A percentile compares a stretch with the other conserved stretches of the same genome.
Conservation (phyloP, 2,113 vertebrate genomes). For the Oriolus oriolus region DNA sequence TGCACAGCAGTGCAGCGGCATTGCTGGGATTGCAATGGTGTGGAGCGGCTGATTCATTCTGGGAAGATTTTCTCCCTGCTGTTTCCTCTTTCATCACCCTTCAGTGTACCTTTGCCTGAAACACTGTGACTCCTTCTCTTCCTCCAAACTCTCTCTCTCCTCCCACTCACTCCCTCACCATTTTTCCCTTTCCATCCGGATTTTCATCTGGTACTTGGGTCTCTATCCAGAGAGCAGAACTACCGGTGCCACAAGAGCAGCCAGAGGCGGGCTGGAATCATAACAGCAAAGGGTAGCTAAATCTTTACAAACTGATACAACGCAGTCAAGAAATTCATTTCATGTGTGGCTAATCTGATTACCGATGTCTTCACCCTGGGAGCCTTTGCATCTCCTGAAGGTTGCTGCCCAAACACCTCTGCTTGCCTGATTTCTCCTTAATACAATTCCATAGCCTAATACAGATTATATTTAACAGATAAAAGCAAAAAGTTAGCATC, state of each 20-base stretch:
- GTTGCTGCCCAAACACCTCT: background rate
- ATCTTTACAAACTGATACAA: background rate
- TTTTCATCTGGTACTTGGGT: background rate
- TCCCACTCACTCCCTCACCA: accelerated
- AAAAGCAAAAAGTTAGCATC: background rate
- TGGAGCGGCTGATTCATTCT: background rate
- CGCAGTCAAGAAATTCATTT: background rate
- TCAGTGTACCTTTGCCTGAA: background rate
- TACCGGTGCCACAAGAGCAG: background rate
- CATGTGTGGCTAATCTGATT: background rate
- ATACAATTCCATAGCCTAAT: background rate
- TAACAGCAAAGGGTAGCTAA: background rate
- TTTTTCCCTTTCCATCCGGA: background rate
- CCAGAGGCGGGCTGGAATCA: background rate
- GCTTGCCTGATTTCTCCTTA: background rate
- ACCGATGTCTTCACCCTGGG: background rate
- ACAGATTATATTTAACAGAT: background rate
- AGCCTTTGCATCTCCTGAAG: background rate
- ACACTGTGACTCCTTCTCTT: background rate
- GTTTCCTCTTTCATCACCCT: background rate
- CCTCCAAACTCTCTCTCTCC: background rate
- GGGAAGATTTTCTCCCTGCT: background rate
- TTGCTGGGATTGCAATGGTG: background rate
- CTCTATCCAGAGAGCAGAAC: background rate
- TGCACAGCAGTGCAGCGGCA: background rate